Base-by-base conservation (phyloP, 1,140 invertebrate genomes). In the Tetragonula clypearis region DNA sequence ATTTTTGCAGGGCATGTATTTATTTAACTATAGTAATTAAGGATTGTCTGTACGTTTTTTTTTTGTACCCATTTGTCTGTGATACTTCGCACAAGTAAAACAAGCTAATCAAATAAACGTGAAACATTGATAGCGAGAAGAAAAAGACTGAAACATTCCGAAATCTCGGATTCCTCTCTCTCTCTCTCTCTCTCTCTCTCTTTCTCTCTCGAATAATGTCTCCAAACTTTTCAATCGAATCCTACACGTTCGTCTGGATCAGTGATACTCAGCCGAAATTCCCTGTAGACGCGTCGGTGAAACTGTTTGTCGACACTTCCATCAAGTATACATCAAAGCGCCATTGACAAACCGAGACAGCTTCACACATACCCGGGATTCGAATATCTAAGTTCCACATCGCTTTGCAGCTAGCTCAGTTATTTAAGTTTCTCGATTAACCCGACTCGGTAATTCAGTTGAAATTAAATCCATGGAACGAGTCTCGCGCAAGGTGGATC, bases 361-460 rank as follows among this genome's bases (percentile, higher is more conserved):
- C 30, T 69, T 69, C 19, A 41, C 68, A 41, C 68, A 23, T 35
- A 14, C 11, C 41, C 68, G 30, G 4, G 17, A 62, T 21, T 62
- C n/a, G n/a, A 68, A 69, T 41, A 69, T 69, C 35, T 35, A 69
- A 69, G 68, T 35, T 69, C 17, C 17, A 41, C 19, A 8, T 30
- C 26, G 65, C 15, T 30, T 68, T 30, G n/a, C 65, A 30, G 30
- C 30, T 30, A 41, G 17, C 11, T 26, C 66, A 30, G 66, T 69
- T 69, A 41, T 69, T 69, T 69, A 69, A 69, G 30, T 69, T 23
- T 69, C 66, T 35, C 30, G 17, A 69, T 69, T 69, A 69, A 69
- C 30, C 68, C 30, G 21, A 30, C 41, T 41, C 21, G 4, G 19
- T 49, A 17, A 71, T 71, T 71, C 35, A 12, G 15, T 21, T 14